Percentiles rank a stretch among this genome's conserved stretches.
Conservation (phyloP, 2,797 vertebrate genomes). For the Artibeus lituratus region DNA sequence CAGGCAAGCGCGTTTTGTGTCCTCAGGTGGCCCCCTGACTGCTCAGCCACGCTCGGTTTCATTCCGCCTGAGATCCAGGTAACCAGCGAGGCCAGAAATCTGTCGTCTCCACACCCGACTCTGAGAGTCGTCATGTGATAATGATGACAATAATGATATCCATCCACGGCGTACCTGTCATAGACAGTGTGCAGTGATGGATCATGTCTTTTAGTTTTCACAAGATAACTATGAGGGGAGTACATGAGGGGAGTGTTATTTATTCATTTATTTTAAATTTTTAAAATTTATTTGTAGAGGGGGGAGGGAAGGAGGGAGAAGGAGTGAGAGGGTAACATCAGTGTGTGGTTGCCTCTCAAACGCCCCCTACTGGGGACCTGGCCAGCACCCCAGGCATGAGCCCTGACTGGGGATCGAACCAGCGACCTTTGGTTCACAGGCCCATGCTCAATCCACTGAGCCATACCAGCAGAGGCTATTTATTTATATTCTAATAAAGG, state of each 20-base stretch:
- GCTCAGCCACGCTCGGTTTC: background rate
- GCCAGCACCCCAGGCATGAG: no score
- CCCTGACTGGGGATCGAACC: no score
- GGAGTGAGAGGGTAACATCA: background rate
- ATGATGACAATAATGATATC: background rate
- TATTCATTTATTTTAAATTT: background rate
- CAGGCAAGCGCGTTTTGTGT: background rate
- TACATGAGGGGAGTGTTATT: background rate
- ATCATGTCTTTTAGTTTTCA: background rate
- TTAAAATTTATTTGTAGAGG: background rate
- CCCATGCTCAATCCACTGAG: no score
- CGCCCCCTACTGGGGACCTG: no score
- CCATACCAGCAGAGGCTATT: background rate
- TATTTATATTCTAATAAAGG: background rate
- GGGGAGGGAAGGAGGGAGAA: no score
- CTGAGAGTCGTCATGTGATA: background rate
- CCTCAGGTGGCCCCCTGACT: background rate
- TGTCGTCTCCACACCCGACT: background rate
- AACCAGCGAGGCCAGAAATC: background rate
- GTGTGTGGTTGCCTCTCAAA: no score
- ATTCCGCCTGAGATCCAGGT: background rate
- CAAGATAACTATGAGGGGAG: background rate
- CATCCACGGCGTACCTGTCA: background rate
- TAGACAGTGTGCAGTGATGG: background rate
- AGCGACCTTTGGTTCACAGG: no score